phyloP scores from a whole-genome alignment of 1,140 invertebrate genomes.

The Macrobrachium rosenbergii region DNA sequence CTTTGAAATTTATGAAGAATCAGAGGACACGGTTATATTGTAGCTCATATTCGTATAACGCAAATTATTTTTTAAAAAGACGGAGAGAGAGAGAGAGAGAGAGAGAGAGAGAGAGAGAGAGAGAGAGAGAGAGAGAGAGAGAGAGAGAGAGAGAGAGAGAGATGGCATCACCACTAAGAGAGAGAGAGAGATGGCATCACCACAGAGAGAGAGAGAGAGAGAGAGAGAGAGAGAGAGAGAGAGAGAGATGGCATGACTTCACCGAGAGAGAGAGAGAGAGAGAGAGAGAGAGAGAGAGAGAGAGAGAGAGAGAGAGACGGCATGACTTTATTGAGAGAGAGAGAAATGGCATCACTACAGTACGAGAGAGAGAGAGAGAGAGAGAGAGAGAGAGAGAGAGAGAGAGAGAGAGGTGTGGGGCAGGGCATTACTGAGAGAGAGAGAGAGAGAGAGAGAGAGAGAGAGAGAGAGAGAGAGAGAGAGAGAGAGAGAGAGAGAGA shows the following conservation, averaged over 20 bases:
- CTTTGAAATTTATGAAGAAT: no score
- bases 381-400: conserved; percentile 12
- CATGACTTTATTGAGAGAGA: neutral
- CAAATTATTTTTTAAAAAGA: no score
- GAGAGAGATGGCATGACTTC: neutral
- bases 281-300: no score
- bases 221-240: conserved; percentile 9
- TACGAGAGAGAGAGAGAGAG: neutral
- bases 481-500: conserved; percentile 14
- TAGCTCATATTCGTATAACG: no score
- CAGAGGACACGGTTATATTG: no score
- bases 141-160: conserved; percentile 11
- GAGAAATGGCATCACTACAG: neutral
- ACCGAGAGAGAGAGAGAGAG: no score
- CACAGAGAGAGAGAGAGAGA: neutral
- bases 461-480: conserved; percentile 11
- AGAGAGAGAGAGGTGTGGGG: neutral
- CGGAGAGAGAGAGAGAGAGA: neutral
- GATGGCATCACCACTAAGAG: no score
- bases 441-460: conserved; percentile 14
- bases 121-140: conserved; percentile 20
- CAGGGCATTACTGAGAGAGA: neutral
- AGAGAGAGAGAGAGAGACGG: neutral
- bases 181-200: neutral
- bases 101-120: conserved; percentile 19